phyloP scores from a whole-genome alignment of 2,888 invertebrate species.

The Ophion obscuratus region DNA sequence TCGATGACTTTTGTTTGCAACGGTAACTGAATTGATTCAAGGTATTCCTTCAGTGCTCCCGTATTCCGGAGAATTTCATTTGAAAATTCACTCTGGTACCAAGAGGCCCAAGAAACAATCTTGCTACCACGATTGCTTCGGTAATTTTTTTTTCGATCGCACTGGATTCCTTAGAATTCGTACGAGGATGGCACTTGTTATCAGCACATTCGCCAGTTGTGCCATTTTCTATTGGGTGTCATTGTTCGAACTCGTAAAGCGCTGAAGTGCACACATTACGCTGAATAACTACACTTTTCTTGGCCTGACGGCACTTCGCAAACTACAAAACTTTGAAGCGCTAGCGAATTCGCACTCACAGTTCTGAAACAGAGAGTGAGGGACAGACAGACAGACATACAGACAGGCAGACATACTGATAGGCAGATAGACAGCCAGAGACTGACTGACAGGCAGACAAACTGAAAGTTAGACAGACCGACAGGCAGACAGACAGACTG shows the following conservation, averaged over 20 bases:
- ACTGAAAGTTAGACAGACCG: too few relatives aligned
- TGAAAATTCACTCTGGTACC: slow-evolving; percentile 4
- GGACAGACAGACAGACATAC: not conserved
- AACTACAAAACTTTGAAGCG: slow-evolving; percentile 42
- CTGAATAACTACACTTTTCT: slow-evolving; percentile 32
- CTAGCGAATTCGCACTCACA: slow-evolving; percentile 48
- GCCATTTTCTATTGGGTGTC: slow-evolving; percentile 42
- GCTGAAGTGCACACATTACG: slow-evolving; percentile 1
- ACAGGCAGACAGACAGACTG: too few relatives aligned
- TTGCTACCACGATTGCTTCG: not conserved
- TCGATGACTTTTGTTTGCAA: not conserved
- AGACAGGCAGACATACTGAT: too few relatives aligned
- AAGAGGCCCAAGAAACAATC: slow-evolving; percentile 21
- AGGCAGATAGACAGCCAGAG: too few relatives aligned
- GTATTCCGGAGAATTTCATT: not conserved
- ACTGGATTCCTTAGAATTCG: slow-evolving; percentile 14
- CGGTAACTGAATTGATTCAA: not conserved
- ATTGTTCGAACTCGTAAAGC: slow-evolving; percentile 53
- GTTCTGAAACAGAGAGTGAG: not conserved
- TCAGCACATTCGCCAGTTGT: slow-evolving; percentile 43
- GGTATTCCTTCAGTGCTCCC: not conserved
- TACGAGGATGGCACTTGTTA: slow-evolving; percentile 54
- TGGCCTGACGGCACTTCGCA: not conserved
- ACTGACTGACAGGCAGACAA: too few relatives aligned
- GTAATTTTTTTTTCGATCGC: slow-evolving; percentile 6